A percentile compares a stretch with the other conserved stretches of the same genome.
Conservation (phyloP, 2,888 invertebrate species). For the Nomada fabriciana region DNA sequence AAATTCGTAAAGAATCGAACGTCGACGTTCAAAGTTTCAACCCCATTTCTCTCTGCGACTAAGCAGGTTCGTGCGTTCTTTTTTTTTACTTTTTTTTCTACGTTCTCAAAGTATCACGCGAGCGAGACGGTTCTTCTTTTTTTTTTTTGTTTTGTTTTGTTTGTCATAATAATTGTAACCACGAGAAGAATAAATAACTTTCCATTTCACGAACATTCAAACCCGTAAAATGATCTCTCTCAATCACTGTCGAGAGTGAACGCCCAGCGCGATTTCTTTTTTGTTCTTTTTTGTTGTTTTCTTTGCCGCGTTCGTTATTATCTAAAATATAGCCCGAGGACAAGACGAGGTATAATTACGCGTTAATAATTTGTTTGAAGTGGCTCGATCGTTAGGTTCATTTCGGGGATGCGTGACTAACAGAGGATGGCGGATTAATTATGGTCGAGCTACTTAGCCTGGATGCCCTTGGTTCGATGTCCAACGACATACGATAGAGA, state of each 20-base stretch:
- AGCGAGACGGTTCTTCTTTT: constrained; percentile 1
- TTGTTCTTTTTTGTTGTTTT: neutral
- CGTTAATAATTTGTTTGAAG: constrained; percentile 14
- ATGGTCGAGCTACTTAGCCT: constrained; percentile 85
- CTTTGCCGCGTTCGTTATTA: neutral
- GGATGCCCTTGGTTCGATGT: constrained; percentile 92
- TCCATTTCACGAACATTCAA: constrained; percentile 12
- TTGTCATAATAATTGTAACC: neutral
- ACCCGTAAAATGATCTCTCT: neutral
- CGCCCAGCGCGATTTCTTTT: neutral
- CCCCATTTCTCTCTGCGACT: neutral
- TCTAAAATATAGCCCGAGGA: constrained; percentile 31
- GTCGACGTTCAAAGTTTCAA: neutral
- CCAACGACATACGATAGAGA: constrained; percentile 92
- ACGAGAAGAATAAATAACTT: neutral
- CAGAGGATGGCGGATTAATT: constrained; percentile 74
- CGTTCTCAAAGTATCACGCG: neutral
- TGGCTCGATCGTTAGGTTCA: constrained; percentile 35
- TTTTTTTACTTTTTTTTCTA: neutral
- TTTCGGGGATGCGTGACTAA: constrained; percentile 67
- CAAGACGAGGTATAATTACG: constrained; percentile 25
- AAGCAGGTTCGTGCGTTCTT: neutral
- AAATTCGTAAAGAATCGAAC: constrained; percentile 15
- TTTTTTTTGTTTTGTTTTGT: neutral
- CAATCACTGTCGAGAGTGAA: constrained; percentile 6